A percentile compares a stretch with the other conserved stretches of the same genome.
phyloP scores from a whole-genome alignment of 2,888 invertebrate species.

The Antheraea yamamai region DNA sequence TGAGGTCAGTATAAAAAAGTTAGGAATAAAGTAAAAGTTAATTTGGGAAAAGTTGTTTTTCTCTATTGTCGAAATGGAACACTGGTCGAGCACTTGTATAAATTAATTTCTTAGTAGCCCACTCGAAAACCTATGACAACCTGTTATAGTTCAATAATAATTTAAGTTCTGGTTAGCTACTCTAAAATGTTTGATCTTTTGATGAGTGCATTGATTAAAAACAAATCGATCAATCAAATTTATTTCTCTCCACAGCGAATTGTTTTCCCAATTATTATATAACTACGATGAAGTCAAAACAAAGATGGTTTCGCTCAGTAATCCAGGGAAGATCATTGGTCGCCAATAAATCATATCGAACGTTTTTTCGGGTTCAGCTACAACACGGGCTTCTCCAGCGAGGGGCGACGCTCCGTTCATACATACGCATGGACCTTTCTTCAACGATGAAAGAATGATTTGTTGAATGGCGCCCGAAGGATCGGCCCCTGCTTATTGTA shows the following conservation, averaged over 20 bases:
- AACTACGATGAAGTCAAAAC: not conserved
- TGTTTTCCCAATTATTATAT: not conserved
- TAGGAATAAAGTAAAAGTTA: too few species aligned
- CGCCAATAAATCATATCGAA: slow-evolving; percentile 22
- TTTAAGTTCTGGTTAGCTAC: not conserved
- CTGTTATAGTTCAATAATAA: not conserved
- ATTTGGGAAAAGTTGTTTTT: too few species aligned
- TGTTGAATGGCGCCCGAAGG: slow-evolving; percentile 37
- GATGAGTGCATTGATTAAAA: too few species aligned
- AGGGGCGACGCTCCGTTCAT: slow-evolving; percentile 32
- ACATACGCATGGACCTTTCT: slow-evolving; percentile 43
- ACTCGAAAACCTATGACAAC: too few species aligned
- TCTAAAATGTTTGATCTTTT: not conserved
- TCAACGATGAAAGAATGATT: slow-evolving; percentile 44
- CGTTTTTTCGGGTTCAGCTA: slow-evolving; percentile 29
- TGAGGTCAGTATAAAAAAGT: too few species aligned
- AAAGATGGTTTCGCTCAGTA: slow-evolving; percentile 5
- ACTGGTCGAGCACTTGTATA: too few species aligned
- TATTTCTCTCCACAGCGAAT: not conserved
- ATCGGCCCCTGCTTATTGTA: slow-evolving; percentile 35
- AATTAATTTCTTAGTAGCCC: too few species aligned
- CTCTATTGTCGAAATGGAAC: too few species aligned
- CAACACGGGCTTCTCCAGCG: slow-evolving; percentile 18
- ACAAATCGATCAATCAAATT: not conserved
- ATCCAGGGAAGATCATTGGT: slow-evolving; percentile 16